phyloP scores from a whole-genome alignment of 2,888 invertebrate species.

The Serrognathus titanus region DNA sequence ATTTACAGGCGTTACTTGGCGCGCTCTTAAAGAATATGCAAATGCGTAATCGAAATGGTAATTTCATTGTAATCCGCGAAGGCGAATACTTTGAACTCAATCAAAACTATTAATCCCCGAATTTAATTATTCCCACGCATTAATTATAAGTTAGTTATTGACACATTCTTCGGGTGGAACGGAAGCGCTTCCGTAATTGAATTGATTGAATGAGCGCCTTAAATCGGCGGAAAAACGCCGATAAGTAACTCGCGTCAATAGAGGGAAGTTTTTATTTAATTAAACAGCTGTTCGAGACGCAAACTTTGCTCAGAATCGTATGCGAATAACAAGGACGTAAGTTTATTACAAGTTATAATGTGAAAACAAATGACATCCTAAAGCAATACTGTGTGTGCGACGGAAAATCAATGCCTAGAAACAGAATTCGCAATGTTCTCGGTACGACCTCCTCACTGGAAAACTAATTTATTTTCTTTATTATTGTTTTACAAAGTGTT shows the following conservation, averaged over 20 bases:
- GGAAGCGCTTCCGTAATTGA: neutral
- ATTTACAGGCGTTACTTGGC: conserved; percentile 4
- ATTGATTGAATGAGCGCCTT: too few species aligned
- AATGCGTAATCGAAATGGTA: conserved; percentile 17
- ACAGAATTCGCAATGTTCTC: too few species aligned
- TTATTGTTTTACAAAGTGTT: too few species aligned
- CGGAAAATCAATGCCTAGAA: conserved; percentile 12
- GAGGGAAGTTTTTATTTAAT: conserved; percentile 6
- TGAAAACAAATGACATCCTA: conserved; percentile 21
- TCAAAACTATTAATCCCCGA: conserved; percentile 35
- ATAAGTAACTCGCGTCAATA: too few species aligned
- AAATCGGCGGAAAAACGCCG: too few species aligned
- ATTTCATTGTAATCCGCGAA: conserved; percentile 12
- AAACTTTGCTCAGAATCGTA: conserved; percentile 6
- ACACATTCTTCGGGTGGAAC: neutral
- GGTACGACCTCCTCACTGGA: too few species aligned
- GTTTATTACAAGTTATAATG: conserved; percentile 22
- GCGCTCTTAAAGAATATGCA: neutral
- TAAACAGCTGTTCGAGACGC: conserved; percentile 7
- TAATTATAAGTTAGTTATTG: conserved; percentile 20
- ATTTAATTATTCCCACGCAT: conserved; percentile 30
- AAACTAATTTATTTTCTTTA: too few species aligned
- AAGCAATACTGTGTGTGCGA: conserved; percentile 13
- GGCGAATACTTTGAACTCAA: conserved; percentile 26
- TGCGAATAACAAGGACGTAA: conserved; percentile 10